Evolutionary conservation across 2,113 vertebrate genomes (phyloP).

Genomic region (Leucoraja erinaceus): DNA sequence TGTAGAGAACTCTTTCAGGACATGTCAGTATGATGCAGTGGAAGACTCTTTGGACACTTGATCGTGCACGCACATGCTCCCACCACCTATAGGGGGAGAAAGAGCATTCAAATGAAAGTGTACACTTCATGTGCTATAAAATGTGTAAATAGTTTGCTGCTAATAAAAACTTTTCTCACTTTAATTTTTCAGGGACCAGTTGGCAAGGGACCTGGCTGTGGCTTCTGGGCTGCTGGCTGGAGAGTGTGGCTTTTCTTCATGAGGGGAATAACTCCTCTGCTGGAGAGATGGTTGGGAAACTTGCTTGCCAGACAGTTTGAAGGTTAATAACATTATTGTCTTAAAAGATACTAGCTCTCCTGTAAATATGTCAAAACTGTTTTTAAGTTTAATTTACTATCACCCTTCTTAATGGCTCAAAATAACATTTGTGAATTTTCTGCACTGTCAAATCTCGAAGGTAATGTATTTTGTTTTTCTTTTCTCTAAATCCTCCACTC

Average conservation of each 20-base stretch:
- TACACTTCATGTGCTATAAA: not conserved
- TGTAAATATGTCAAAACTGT: not conserved
- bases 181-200: constrained; percentile 76
- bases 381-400: not conserved
- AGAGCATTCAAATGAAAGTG: not conserved
- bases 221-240: constrained; percentile 98
- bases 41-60: not conserved
- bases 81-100: not conserved
- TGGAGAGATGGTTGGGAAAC: constrained; percentile 97
- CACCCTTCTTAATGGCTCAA: not conserved
- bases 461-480: not conserved
- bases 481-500: not conserved
- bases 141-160: not conserved
- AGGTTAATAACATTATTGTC: constrained; percentile 59
- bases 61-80: no score
- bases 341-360: not conserved
- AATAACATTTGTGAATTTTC: not conserved
- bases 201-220: constrained; percentile 95
- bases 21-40: not conserved
- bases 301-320: constrained; percentile 96
- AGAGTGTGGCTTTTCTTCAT: constrained; percentile 99
- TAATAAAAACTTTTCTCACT: not conserved
- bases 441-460: not conserved
- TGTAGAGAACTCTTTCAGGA: not conserved
- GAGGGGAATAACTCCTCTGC: constrained; percentile 91